A percentile compares a stretch with the other conserved stretches of the same genome.
phyloP scores from a whole-genome alignment of 2,113 vertebrate species.

The Lichenostomus cassidix region DNA sequence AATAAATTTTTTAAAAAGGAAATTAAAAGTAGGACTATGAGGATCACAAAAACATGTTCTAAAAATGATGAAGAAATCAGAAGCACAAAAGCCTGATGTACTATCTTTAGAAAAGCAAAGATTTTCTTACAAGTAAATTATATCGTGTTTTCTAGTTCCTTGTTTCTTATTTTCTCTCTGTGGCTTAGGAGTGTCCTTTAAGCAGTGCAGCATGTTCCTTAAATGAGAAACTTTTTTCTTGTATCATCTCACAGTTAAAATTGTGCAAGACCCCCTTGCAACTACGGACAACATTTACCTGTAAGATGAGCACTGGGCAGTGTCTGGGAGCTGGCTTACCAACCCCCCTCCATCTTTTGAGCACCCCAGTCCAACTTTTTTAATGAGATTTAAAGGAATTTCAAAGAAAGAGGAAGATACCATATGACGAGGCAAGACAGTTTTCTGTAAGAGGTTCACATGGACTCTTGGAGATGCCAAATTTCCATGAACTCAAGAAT shows the following conservation, averaged over 20 bases:
- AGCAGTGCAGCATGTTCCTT: not conserved
- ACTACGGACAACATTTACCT: not conserved
- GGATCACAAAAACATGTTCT: not conserved
- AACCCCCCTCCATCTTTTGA: not conserved
- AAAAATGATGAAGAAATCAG: not conserved
- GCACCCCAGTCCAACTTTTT: not conserved
- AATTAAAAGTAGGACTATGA: not conserved
- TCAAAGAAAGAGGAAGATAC: not conserved
- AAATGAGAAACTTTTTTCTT: not conserved
- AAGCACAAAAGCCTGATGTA: not conserved
- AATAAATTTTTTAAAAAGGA: not conserved
- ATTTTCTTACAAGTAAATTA: not conserved
- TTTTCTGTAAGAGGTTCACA: rapidly evolving
- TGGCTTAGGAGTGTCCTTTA: not conserved
- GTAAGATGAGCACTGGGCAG: not conserved
- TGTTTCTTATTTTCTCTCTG: not conserved
- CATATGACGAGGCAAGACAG: not conserved
- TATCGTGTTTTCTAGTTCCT: not conserved
- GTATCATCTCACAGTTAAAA: not conserved
- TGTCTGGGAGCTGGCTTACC: not conserved
- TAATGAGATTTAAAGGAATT: not conserved
- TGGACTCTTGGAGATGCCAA: not conserved
- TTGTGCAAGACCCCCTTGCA: not conserved
- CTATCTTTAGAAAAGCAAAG: not conserved
- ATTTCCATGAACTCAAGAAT: not conserved